Conservation (phyloP, 2,888 invertebrate species). For the Pollenia amentaria region DNA sequence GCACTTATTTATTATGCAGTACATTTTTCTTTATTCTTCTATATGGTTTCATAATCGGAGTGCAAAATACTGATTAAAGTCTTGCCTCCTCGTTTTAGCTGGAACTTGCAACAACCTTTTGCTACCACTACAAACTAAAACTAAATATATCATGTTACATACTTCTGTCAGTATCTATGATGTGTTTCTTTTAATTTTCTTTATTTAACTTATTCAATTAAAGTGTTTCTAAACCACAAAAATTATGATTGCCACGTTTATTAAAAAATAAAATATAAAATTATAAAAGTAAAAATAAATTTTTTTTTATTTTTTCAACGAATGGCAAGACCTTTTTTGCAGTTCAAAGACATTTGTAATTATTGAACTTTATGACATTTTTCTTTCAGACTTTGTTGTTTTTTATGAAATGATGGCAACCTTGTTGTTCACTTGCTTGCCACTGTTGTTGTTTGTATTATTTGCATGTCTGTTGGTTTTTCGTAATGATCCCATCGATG, state of each 20-base stretch:
- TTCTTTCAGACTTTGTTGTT: neutral
- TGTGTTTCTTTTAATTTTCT: neutral
- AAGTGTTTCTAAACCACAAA: constrained; percentile 15
- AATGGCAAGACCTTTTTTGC: constrained; percentile 28
- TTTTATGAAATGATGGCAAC: constrained; percentile 45
- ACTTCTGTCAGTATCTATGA: neutral
- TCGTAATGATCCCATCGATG: constrained; percentile 41
- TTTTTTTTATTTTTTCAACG: constrained; percentile 20
- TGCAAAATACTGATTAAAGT: constrained; percentile 18
- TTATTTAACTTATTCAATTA: constrained; percentile 22
- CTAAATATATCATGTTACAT: constrained; percentile 22
- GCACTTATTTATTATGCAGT: neutral
- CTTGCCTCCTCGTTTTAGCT: neutral
- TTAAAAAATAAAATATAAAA: neutral
- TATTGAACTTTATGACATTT: constrained; percentile 47
- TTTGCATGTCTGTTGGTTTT: constrained; percentile 9
- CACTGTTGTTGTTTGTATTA: neutral
- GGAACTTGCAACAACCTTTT: constrained; percentile 5
- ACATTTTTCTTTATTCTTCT: neutral
- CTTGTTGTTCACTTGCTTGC: constrained; percentile 51
- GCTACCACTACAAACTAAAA: constrained; percentile 7
- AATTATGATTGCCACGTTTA: constrained; percentile 17
- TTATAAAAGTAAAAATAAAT: neutral
- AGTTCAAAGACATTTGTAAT: constrained; percentile 53
- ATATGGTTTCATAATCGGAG: constrained; percentile 39